phyloP scores from a whole-genome alignment of 2,113 vertebrate genomes.

The Heliornis fulica region DNA sequence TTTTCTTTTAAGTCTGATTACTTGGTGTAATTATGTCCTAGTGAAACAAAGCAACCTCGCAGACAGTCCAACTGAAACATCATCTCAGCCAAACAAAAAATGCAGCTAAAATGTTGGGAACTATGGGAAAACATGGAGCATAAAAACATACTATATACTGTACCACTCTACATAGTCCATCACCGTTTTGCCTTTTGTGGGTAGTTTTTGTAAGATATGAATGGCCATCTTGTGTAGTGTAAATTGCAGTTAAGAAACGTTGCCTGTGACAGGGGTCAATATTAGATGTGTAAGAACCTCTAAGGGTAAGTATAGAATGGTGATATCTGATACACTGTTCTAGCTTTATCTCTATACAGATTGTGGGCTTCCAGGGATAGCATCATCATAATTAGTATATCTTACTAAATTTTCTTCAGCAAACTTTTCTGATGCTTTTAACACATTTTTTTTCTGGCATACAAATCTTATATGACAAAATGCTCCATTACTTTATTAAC shows the following conservation, averaged over 20 bases:
- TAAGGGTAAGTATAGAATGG: rapidly evolving
- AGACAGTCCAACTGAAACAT: neutral
- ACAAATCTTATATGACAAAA: neutral
- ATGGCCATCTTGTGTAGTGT: neutral
- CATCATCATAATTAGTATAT: neutral
- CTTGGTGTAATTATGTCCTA: neutral
- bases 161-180: neutral
- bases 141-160: neutral
- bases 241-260: neutral
- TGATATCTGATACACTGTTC: neutral
- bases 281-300: neutral
- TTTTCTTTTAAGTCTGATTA: rapidly evolving
- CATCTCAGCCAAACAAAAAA: neutral
- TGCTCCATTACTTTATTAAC: neutral
- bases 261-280: neutral
- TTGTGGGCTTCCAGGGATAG: neutral
- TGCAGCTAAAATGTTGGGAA: neutral
- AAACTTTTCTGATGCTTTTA: neutral
- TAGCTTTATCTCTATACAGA: neutral
- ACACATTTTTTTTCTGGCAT: neutral
- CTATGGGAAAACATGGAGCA: neutral
- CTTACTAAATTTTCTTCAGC: neutral
- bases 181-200: neutral
- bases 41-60: neutral
- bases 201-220: neutral